A percentile compares a stretch with the other conserved stretches of the same genome.
These are phyloP conservation scores for Apodemus speciosus DNA, from an alignment of 2,113 vertebrate species.

Conservation along the genomic window DNA sequence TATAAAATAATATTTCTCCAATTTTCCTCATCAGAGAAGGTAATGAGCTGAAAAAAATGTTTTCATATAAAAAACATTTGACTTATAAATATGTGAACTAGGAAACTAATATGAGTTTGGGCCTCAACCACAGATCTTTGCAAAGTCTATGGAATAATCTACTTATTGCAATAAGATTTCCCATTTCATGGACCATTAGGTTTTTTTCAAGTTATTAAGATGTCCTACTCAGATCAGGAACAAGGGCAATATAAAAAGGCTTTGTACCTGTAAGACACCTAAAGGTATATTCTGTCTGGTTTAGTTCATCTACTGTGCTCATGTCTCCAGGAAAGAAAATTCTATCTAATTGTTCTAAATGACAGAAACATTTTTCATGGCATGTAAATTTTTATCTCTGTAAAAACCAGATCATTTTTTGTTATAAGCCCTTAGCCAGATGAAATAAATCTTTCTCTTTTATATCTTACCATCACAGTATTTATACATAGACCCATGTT, in stretches of 20 bases:
- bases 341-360: conserved; percentile 65
- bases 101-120: background rate
- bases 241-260: conserved; percentile 51
- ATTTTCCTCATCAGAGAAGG: background rate
- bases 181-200: conserved; percentile 71
- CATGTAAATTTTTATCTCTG: conserved; percentile 69
- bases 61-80: background rate
- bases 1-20: background rate
- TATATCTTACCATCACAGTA: background rate
- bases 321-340: conserved; percentile 54
- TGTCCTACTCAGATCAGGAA: conserved; percentile 49
- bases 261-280: conserved; percentile 46
- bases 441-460: conserved; percentile 43
- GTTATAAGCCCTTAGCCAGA: conserved; percentile 24
- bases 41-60: background rate
- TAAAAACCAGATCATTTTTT: conserved; percentile 50
- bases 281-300: conserved; percentile 53
- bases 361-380: conserved; percentile 70
- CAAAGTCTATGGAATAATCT: conserved; percentile 56
- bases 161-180: conserved; percentile 62
- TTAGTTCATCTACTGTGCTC: conserved; percentile 51
- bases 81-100: background rate
- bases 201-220: conserved; percentile 70
- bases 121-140: conserved; percentile 37
- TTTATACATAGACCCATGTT: conserved; percentile 41